These are phyloP conservation scores for Mormyrus proboscirostris DNA, from an alignment of 2,797 vertebrate species.

Conservation along the genomic window DNA sequence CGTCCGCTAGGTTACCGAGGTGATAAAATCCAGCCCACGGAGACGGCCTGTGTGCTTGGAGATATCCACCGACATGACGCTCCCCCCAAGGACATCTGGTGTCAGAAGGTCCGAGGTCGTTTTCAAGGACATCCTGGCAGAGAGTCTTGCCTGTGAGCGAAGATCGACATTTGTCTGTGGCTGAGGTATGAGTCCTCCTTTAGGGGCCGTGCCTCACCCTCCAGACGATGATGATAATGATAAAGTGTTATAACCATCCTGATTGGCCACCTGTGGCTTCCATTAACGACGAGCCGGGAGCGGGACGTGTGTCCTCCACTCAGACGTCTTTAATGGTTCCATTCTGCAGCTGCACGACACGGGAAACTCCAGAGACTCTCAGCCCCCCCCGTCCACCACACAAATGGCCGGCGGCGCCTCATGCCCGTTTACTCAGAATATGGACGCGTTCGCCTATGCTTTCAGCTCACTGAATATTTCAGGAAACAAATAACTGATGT, in stretches of 20 bases:
- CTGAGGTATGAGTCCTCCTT: too few relatives aligned
- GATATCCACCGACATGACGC: background rate
- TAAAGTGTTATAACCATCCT: conserved; percentile 16
- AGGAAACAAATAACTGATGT: conserved; percentile 3
- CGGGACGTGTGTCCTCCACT: background rate
- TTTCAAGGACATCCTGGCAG: background rate
- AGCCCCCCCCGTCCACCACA: background rate
- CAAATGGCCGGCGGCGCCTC: background rate
- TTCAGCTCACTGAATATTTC: conserved; percentile 18
- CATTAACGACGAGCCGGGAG: background rate
- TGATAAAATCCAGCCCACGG: background rate
- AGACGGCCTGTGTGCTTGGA: background rate
- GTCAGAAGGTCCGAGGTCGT: background rate
- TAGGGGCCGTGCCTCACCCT: conserved; percentile 8
- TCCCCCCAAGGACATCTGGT: background rate
- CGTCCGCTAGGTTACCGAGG: background rate
- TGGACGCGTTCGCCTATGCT: conserved; percentile 13
- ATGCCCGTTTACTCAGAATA: background rate
- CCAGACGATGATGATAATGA: conserved; percentile 17
- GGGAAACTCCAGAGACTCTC: background rate
- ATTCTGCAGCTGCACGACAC: background rate
- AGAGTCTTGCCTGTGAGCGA: too few relatives aligned
- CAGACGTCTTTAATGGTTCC: background rate
- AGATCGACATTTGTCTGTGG: background rate
- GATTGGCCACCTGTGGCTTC: conserved; percentile 2